phyloP scores from a whole-genome alignment of 2,797 vertebrate species.

The Luscinia megarhynchos region DNA sequence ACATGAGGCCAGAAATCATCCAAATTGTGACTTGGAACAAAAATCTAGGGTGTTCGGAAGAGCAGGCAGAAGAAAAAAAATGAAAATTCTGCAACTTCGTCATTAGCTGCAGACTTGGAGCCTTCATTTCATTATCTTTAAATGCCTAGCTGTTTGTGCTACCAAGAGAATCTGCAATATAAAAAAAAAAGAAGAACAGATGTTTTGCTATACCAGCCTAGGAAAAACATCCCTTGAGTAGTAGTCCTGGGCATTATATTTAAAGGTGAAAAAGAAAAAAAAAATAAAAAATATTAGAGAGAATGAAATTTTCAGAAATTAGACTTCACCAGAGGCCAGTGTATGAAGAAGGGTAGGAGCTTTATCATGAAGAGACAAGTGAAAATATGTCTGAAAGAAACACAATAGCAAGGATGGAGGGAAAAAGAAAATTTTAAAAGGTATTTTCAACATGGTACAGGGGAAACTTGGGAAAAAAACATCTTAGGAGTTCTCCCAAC shows the following conservation, averaged over 20 bases:
- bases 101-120: conserved; percentile 16
- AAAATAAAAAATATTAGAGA: neutral
- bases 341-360: neutral
- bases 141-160: neutral
- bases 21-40: neutral
- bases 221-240: neutral
- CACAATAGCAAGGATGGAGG: neutral
- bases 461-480: neutral
- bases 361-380: neutral
- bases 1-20: neutral
- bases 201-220: neutral
- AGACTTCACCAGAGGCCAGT: neutral
- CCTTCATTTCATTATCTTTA: conserved; percentile 38
- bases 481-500: neutral
- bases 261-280: neutral
- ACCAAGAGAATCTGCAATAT: neutral
- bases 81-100: conserved; percentile 14
- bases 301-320: neutral
- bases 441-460: neutral
- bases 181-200: conserved; percentile 32
- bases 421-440: neutral
- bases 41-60: neutral
- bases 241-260: neutral
- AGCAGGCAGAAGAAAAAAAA: neutral
- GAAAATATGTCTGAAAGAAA: neutral